These are phyloP conservation scores for Phyllotreta cruciferae DNA, from an alignment of 2,888 invertebrate species.

Conservation along the genomic window DNA sequence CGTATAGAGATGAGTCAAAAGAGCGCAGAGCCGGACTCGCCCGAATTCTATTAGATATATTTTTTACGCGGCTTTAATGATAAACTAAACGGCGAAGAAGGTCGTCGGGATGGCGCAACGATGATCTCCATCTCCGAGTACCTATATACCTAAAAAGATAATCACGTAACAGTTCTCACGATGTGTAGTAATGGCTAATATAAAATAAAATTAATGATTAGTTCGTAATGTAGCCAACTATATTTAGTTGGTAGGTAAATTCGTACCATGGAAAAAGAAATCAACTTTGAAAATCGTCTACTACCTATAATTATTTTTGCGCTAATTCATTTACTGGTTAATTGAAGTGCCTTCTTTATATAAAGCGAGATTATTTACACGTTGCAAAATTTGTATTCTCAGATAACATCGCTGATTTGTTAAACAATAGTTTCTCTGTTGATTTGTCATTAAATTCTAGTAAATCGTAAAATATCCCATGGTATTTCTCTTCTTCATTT, in stretches of 20 bases:
- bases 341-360: too few species aligned
- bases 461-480: too few species aligned
- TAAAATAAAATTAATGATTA: slow-evolving; percentile 28
- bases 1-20: too few species aligned
- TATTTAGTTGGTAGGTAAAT: slow-evolving; percentile 8
- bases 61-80: not conserved
- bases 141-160: slow-evolving; percentile 14
- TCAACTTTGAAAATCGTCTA: not conserved
- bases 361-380: too few species aligned
- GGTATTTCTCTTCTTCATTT: too few species aligned
- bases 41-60: too few species aligned
- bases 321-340: too few species aligned
- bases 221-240: slow-evolving; percentile 9
- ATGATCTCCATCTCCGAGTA: slow-evolving; percentile 12
- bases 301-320: not conserved
- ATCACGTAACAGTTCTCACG: slow-evolving; percentile 39
- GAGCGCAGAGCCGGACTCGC: too few species aligned
- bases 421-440: too few species aligned
- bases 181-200: slow-evolving; percentile 32
- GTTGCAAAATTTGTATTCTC: too few species aligned
- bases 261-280: slow-evolving; percentile 6
- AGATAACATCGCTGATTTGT: too few species aligned
- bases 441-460: too few species aligned
- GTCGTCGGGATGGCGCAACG: slow-evolving; percentile 13
- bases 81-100: slow-evolving; percentile 1